A percentile compares a stretch with the other conserved stretches of the same genome.
These are phyloP conservation scores for Campoplex capitator DNA, from an alignment of 2,888 invertebrate species.

Conservation along the genomic window DNA sequence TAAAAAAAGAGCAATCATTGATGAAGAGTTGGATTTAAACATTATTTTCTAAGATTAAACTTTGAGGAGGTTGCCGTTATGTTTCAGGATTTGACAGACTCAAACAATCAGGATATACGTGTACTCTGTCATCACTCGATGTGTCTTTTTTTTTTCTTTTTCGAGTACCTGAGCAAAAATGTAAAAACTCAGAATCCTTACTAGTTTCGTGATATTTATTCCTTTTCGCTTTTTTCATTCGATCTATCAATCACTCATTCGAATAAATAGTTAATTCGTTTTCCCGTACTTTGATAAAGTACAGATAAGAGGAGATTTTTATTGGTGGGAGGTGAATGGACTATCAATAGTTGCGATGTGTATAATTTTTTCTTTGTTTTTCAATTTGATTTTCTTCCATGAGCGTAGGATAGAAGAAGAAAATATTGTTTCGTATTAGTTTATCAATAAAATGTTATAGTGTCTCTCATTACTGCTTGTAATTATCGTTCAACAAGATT, in stretches of 20 bases:
- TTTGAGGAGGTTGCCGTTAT: neutral
- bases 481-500: slow-evolving; percentile 51
- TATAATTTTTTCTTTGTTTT: slow-evolving; percentile 10
- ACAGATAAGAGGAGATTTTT: slow-evolving; percentile 2
- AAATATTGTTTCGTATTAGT: slow-evolving; percentile 34
- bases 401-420: neutral
- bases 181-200: slow-evolving; percentile 31
- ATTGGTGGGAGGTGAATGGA: slow-evolving; percentile 27
- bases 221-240: neutral
- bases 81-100: neutral
- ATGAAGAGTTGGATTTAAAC: neutral
- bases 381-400: slow-evolving; percentile 36
- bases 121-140: neutral
- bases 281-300: neutral
- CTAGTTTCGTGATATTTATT: slow-evolving; percentile 63
- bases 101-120: neutral
- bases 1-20: neutral
- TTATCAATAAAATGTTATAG: slow-evolving; percentile 31
- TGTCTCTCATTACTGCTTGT: slow-evolving; percentile 50
- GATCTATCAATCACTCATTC: neutral
- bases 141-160: slow-evolving; percentile 9
- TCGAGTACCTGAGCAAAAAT: slow-evolving; percentile 29
- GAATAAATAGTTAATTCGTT: slow-evolving; percentile 21
- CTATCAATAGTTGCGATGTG: slow-evolving; percentile 24
- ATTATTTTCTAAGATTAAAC: neutral